phyloP scores from a whole-genome alignment of 2,797 vertebrate species.

The Loriculus beryllinus region DNA sequence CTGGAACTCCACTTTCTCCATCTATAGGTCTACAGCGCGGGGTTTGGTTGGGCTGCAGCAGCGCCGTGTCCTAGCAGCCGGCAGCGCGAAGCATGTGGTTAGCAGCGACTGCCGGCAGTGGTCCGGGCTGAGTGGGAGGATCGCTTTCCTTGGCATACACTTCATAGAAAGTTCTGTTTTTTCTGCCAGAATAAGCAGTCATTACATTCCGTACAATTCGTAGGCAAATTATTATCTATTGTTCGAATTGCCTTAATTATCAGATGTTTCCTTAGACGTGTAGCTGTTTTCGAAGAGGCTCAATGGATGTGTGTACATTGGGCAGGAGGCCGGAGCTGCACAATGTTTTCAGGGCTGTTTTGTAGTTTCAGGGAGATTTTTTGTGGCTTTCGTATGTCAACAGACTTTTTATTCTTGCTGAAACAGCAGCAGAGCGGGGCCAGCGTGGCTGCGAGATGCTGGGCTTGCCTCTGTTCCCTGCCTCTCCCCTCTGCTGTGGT shows the following conservation, averaged over 20 bases:
- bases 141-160: constrained; percentile 77
- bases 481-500: fast-evolving
- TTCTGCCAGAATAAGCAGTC: constrained; percentile 80
- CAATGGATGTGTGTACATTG: constrained; percentile 51
- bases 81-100: constrained; percentile 68
- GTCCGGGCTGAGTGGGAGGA: constrained; percentile 74
- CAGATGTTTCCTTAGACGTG: constrained; percentile 71
- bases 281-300: constrained; percentile 50
- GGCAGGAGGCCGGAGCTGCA: constrained; percentile 27
- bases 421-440: background rate
- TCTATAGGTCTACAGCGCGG: background rate
- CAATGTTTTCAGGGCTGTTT: constrained; percentile 45
- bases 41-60: constrained; percentile 37
- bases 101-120: constrained; percentile 70
- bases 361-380: constrained; percentile 67
- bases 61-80: constrained; percentile 57
- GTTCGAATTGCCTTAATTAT: constrained; percentile 80
- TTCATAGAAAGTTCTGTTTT: constrained; percentile 74
- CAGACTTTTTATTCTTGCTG: constrained; percentile 34
- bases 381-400: constrained; percentile 56
- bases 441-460: fast-evolving
- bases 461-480: background rate
- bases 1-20: background rate
- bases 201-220: constrained; percentile 78
- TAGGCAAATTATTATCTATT: constrained; percentile 81